Evolutionary conservation across 64 coral and sea anemone genomes (phyloP), one percentile per base, ranked within the genome.

Genomic region (Exaiptasia diaphana): DNA sequence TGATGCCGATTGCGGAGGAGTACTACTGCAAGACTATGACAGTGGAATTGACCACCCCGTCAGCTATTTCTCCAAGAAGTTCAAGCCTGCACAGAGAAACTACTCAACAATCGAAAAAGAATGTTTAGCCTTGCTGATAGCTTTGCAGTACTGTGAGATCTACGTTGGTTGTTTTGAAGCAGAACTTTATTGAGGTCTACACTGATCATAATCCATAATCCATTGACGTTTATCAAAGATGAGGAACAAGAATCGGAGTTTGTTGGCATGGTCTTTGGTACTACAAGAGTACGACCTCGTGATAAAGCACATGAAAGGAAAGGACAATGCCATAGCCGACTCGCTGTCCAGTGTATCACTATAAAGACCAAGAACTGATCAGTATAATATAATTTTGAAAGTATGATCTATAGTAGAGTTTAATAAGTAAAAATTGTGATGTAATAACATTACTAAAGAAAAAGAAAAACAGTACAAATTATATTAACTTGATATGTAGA

Each of bases 221-320:
- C 76, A 13, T 42, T 79, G 15, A 1, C 13, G 2, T 79, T n/a
- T n/a, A n/a, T n/a, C n/a, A n/a, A n/a, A n/a, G n/a, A n/a, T n/a
- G n/a, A n/a, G n/a, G 4, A 38, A 64, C n/a, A 33, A 5, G 21
- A 38, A 10, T 0, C 28, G 76, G 11, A 43, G 37, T 22, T 54
- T 73, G 31, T 63, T 65, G 0, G 25, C 44, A 6, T 73, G 67
- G 80, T 69, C 64, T 22, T 58, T 83, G 30, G 28, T 72, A 1
- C 29, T 83, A 38, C 80, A 83, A 30, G 64, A 69, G 18, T 37
- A n/a, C n/a, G n/a, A n/a, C n/a, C n/a, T n/a, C n/a, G 49, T 11
- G n/a, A 52, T 52, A 52, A n/a, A 11, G 10, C n/a, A 52, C 49
- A 52, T 10, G n/a, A 10, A 10, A 52, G 49, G 49, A n/a, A 52